Evolutionary conservation across 2,797 vertebrate species (phyloP).

Genomic region (Champsocephalus esox): DNA sequence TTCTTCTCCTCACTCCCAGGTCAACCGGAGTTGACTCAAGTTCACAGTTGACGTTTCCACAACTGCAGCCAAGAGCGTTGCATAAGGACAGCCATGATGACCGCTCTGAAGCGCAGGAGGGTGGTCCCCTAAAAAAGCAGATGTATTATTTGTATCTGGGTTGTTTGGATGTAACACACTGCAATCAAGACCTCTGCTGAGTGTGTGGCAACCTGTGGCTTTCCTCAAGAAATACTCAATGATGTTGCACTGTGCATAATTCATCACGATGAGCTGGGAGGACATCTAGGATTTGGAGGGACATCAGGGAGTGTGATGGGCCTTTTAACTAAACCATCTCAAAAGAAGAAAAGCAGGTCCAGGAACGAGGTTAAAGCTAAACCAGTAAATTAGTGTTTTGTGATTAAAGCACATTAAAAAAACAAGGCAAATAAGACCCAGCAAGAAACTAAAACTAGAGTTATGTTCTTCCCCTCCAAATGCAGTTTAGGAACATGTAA

Average conservation of each 20-base stretch:
- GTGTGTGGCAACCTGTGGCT: not conserved
- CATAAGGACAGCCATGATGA: conserved; percentile 1
- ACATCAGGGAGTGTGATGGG: not conserved
- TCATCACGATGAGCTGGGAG: not conserved
- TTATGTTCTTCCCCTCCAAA: not conserved
- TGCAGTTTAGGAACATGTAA: too few relatives aligned
- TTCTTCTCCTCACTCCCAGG: conserved; percentile 34
- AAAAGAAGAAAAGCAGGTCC: not conserved
- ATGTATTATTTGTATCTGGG: conserved; percentile 19
- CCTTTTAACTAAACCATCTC: not conserved
- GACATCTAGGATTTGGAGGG: not conserved
- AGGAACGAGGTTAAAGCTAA: not conserved
- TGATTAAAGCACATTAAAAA: not conserved
- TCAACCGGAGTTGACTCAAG: conserved; percentile 54
- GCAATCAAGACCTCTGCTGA: not conserved
- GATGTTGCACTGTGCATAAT: not conserved
- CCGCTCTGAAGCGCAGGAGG: not conserved
- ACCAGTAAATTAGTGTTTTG: not conserved
- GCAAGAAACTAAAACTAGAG: not conserved
- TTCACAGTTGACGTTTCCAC: conserved; percentile 17
- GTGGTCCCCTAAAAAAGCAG: conserved; percentile 24
- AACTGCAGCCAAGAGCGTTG: not conserved
- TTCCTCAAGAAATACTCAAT: not conserved
- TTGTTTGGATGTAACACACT: conserved; percentile 5
- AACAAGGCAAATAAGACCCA: not conserved